Conservation (phyloP, 2,113 vertebrate species). For the Zosterops hypoxanthus region DNA sequence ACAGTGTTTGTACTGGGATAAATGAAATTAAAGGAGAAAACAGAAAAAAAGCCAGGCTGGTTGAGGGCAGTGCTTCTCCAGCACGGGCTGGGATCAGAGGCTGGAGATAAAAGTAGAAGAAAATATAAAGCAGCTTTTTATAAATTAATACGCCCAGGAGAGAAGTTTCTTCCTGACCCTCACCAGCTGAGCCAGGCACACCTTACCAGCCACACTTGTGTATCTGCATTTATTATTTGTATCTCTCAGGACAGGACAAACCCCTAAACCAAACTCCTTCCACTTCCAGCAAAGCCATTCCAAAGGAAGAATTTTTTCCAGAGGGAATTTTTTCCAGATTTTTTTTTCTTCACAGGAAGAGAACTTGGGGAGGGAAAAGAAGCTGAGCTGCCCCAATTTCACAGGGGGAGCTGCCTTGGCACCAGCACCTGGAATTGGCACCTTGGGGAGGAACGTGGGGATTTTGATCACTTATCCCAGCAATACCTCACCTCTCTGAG, state of each 20-base stretch:
- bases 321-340: background rate
- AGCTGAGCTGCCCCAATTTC: background rate
- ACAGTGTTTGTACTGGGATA: background rate
- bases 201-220: background rate
- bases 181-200: conserved; percentile 17
- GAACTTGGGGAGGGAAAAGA: background rate
- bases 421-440: background rate
- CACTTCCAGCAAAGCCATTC: background rate
- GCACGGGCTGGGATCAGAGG: conserved; percentile 9
- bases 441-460: background rate
- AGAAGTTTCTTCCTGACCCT: conserved; percentile 17
- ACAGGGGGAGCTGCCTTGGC: background rate
- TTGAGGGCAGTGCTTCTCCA: conserved; percentile 8
- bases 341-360: background rate
- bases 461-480: accelerated
- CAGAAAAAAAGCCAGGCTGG: background rate
- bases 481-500: background rate
- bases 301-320: background rate
- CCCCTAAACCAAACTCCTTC: background rate
- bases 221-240: background rate
- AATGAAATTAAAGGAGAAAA: conserved; percentile 28
- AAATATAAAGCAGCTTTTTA: background rate
- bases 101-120: conserved; percentile 19
- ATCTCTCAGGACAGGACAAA: background rate
- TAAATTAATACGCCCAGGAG: background rate